Evolutionary conservation across 2,888 invertebrate species (phyloP), one percentile per base, ranked within the genome.

Genomic region (Brachyptera risi): DNA sequence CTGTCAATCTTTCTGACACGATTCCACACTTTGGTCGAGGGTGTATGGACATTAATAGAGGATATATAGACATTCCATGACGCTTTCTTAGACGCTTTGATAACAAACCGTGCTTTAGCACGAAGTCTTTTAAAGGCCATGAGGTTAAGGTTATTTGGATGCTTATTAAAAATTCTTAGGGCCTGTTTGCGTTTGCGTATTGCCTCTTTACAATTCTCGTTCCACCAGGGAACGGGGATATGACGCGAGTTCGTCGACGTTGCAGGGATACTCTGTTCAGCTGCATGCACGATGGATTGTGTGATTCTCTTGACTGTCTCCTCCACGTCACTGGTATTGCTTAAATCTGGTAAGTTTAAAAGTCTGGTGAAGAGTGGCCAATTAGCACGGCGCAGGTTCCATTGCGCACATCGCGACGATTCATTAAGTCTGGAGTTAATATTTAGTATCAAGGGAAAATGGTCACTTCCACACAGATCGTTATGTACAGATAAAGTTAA

Each of bases 191-290:
- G 15, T 3, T 21, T 23, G 13, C 19, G 21, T 4, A 38, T 21
- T 5, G 56, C 56, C 7, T 17, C 42, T 9, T 56, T 19, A 38
- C 56, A 56, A 5, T 56, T 40, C 9, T 7, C 21, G 17, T 56
- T 56, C 56, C 56, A 56, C 38, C 38, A 56, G 2, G 40, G 38
- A 17, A 56, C 56, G 2, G 56, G 56, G 2, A 26, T 38, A 21
- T 21, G 56, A 1, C 42, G 40, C 3, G 56, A 23, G n/a, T 40
- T 35, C 17, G 26, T 15, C n/a, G 51, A 51, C 17, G 51, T 51
- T 21, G 27, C 38, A 38, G 26, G 56, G 24, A 47, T 23, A 7
- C 21, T 47, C 24, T 47, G n/a, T 19, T 47, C 24, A 21, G 47
- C 24, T 15, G 44, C 44, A 2, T 19, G 7, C 5, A 31, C 11